Percentiles rank a stretch among this genome's conserved stretches.
These are phyloP conservation scores for Amphipoea oculea DNA, from an alignment of 2,888 invertebrate genomes.

Conservation along the genomic window DNA sequence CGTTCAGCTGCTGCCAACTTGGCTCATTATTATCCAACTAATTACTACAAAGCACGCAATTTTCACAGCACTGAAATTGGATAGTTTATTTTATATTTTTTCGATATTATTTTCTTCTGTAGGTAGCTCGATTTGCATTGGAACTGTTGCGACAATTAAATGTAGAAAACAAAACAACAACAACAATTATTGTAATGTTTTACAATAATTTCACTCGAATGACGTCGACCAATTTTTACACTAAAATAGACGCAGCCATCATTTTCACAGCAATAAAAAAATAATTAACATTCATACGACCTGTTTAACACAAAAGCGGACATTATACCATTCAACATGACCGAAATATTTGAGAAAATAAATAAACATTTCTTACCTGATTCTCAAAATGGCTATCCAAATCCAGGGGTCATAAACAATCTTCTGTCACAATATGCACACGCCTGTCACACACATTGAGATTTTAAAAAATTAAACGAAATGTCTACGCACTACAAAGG, in stretches of 20 bases:
- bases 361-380: slow-evolving; percentile 68
- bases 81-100: neutral
- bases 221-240: slow-evolving; percentile 22
- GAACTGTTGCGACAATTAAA: slow-evolving; percentile 9
- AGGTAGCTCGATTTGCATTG: neutral
- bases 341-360: slow-evolving; percentile 54
- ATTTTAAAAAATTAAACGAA: slow-evolving; percentile 55
- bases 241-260: slow-evolving; percentile 19
- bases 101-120: neutral
- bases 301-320: slow-evolving; percentile 28
- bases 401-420: slow-evolving; percentile 70
- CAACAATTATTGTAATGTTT: neutral
- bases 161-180: slow-evolving; percentile 41
- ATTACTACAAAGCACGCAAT: slow-evolving; percentile 48
- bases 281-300: slow-evolving; percentile 37
- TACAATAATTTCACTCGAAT: slow-evolving; percentile 8
- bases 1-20: slow-evolving; percentile 1
- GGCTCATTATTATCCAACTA: slow-evolving; percentile 36
- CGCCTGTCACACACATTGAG: slow-evolving; percentile 72
- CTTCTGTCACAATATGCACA: slow-evolving; percentile 70
- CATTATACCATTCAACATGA: slow-evolving; percentile 36
- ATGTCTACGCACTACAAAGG: slow-evolving; percentile 74
- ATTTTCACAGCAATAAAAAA: slow-evolving; percentile 34
- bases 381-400: slow-evolving; percentile 66
- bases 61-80: slow-evolving; percentile 22